Evolutionary conservation across 2,888 invertebrate genomes (phyloP).

Genomic region (Volucella inanis): DNA sequence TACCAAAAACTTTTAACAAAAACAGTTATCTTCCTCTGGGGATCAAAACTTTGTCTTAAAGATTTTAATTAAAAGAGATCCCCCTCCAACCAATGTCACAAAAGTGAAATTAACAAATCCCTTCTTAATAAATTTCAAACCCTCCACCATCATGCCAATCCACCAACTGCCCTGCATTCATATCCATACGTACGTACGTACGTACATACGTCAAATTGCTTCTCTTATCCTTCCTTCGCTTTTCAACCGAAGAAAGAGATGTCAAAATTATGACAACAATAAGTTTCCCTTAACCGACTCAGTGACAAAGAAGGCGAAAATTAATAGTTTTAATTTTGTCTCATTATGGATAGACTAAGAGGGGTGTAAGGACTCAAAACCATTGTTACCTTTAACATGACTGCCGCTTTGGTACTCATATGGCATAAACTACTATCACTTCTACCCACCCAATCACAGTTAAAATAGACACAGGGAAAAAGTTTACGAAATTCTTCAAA

Average conservation of each 20-base stretch:
- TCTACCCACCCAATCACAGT: conserved; percentile 29
- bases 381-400: conserved; percentile 59
- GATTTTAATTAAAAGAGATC: conserved; percentile 63
- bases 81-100: conserved; percentile 60
- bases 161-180: conserved; percentile 22
- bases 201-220: conserved; percentile 47
- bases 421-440: conserved; percentile 21
- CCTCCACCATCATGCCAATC: not conserved
- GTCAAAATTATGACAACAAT: conserved; percentile 64
- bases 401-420: conserved; percentile 2
- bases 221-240: conserved; percentile 21
- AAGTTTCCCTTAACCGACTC: conserved; percentile 48
- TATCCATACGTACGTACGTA: not conserved
- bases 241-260: conserved; percentile 1
- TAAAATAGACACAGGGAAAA: conserved; percentile 46
- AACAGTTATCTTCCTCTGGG: conserved; percentile 20
- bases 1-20: conserved; percentile 15
- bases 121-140: conserved; percentile 46
- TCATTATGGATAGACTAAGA: conserved; percentile 57
- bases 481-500: conserved; percentile 33
- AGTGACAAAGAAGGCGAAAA: conserved; percentile 36
- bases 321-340: conserved; percentile 72
- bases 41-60: conserved; percentile 49
- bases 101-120: conserved; percentile 65
- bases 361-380: not conserved